Evolutionary conservation across 2,797 vertebrate species (phyloP).

Genomic region (Pachyuromys duprasi): DNA sequence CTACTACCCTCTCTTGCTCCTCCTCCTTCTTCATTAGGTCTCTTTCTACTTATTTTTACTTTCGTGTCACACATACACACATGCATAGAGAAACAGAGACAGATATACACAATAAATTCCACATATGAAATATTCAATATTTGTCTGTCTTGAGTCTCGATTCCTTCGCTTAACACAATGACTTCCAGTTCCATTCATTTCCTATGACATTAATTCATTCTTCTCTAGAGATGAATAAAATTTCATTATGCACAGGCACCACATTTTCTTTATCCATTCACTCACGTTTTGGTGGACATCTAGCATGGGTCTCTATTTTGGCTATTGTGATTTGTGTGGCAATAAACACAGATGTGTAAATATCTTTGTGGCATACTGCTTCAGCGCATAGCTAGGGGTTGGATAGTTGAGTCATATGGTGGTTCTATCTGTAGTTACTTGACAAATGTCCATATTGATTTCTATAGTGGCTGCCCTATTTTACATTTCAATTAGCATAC

Average conservation of each 20-base stretch:
- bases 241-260: not conserved
- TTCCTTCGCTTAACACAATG: not conserved
- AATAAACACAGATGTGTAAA: not conserved
- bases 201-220: not conserved
- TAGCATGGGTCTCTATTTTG: not conserved
- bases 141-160: not conserved
- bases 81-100: not conserved
- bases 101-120: not conserved
- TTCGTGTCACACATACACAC: not conserved
- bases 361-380: not conserved
- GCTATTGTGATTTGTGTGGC: not conserved
- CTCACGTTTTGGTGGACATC: not conserved
- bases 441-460: not conserved
- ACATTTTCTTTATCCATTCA: not conserved
- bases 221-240: not conserved
- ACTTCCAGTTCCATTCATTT: not conserved
- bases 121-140: not conserved
- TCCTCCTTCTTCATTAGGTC: not conserved
- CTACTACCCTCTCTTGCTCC: not conserved
- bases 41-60: not conserved
- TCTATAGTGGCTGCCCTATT: not conserved
- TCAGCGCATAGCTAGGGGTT: not conserved
- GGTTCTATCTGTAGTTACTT: not conserved
- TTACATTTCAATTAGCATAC: not conserved
- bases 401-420: too few relatives aligned